These are phyloP conservation scores for Megalops atlanticus DNA, from an alignment of 2,113 vertebrate species.

Conservation along the genomic window DNA sequence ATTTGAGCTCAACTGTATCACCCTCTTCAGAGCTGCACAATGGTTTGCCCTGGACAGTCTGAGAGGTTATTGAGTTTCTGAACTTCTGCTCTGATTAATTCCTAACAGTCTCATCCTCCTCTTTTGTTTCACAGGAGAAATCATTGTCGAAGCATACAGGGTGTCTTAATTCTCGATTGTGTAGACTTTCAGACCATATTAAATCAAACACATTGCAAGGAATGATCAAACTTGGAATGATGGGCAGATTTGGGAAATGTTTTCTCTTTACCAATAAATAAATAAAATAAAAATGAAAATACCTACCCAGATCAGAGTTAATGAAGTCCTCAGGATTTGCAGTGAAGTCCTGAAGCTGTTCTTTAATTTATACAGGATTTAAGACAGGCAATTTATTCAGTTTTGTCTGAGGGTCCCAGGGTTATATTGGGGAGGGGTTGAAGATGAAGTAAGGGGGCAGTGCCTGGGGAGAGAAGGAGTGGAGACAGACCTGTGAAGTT, in stretches of 20 bases:
- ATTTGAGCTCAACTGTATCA: neutral
- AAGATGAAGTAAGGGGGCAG: neutral
- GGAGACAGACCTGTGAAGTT: neutral
- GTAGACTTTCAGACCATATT: constrained; percentile 43
- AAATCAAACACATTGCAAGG: constrained; percentile 31
- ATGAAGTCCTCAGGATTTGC: constrained; percentile 12
- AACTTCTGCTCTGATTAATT: constrained; percentile 3
- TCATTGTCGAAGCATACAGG: constrained; percentile 31
- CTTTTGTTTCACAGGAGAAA: constrained; percentile 29
- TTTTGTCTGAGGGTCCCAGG: neutral
- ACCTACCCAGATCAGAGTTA: constrained; percentile 7
- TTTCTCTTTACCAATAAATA: neutral
- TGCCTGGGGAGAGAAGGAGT: neutral
- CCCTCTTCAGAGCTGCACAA: neutral
- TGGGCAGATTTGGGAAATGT: constrained; percentile 29
- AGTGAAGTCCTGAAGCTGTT: neutral
- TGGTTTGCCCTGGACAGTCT: neutral
- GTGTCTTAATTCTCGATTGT: constrained; percentile 38
- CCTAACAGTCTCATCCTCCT: constrained; percentile 8
- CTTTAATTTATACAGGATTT: constrained; percentile 12
- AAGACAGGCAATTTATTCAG: constrained; percentile 10
- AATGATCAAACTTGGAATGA: constrained; percentile 19
- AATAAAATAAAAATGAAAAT: no score
- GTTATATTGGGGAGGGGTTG: no score
- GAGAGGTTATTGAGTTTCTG: constrained; percentile 1